Evolutionary conservation across 2,797 vertebrate species (phyloP), one percentile per base, ranked within the genome.

Genomic region (Oryzias dopingdopingensis): DNA sequence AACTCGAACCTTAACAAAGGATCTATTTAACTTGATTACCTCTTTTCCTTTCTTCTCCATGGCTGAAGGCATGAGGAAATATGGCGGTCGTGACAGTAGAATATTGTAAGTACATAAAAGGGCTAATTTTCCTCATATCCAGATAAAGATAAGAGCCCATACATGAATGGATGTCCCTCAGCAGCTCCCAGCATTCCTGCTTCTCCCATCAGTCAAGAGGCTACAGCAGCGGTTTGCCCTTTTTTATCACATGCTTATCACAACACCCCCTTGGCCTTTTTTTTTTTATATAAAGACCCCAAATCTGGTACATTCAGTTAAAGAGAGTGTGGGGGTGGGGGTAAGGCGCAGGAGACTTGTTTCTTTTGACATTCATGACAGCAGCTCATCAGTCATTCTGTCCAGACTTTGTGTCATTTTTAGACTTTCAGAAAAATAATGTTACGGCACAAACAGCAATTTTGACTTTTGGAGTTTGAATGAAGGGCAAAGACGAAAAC

Each of bases 351-450:
- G 79, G 88, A 88, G 88, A 92, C 87, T 22, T 88, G 90, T 91
- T 92, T 89, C 90, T 92, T 88, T 89, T 93, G 91, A 93, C 91
- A 92, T 93, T 92, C 86, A 89, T 71, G 32, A 90, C 70, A 72
- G 88, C 85, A 90, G 82, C 90, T 90, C 91, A 92, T 93, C 92
- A 90, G 90, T 93, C 92, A 92, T 91, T 87, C 89, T 93, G 92
- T 92, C 92, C 93, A 88, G 82, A 72, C 85, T 82, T 79, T 87
- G 84, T 37, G 86, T 87, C 83, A 65, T 75, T 76, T 90, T 91
- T 91, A 83, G 90, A 82, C 91, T 92, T 91, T 91, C 91, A 92
- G 88, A 92, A 89, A 88, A 92, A 92, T 93, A 92, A 93, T 90
- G 91, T 91, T 85, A 79, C 84, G 74, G 89, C 75, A 81, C 89